Percentiles rank a stretch among this genome's conserved stretches.
Conservation (phyloP, 2,113 vertebrate species). For the Gopherus flavomarginatus region DNA sequence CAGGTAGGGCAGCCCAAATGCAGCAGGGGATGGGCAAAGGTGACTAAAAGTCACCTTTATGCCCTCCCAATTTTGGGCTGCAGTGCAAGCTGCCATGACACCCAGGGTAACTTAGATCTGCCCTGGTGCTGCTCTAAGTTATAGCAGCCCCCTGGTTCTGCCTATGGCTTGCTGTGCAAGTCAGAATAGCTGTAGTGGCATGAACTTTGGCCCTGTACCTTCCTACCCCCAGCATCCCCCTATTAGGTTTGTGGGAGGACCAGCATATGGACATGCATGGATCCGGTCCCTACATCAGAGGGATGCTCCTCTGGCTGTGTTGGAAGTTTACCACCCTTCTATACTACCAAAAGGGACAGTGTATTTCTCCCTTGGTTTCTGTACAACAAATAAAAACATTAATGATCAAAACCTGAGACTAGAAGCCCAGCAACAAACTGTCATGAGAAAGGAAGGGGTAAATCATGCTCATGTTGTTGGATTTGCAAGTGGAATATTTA, state of each 20-base stretch:
- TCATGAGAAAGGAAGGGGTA: not conserved
- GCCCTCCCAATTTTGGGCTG: not conserved
- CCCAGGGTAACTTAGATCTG: not conserved
- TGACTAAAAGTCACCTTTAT: not conserved
- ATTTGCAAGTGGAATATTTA: conserved; percentile 39
- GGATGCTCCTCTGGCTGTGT: not conserved
- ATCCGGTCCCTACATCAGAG: not conserved
- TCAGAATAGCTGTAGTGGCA: not conserved
- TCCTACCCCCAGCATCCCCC: not conserved
- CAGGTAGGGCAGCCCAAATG: not conserved
- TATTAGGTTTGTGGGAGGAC: not conserved
- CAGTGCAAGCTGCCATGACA: not conserved
- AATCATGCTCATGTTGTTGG: conserved; percentile 18
- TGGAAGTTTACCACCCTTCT: not conserved
- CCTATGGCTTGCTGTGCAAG: not conserved
- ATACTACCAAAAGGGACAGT: not conserved
- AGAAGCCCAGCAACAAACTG: not conserved
- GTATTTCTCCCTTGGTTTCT: not conserved
- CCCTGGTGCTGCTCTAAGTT: not conserved
- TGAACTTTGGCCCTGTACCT: not conserved
- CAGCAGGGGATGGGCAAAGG: not conserved
- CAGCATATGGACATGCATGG: not conserved
- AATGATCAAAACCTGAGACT: not conserved
- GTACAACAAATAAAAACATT: not conserved
- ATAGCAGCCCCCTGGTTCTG: not conserved